Conservation (phyloP, 2,797 vertebrate species). For the Helarctos malayanus region DNA sequence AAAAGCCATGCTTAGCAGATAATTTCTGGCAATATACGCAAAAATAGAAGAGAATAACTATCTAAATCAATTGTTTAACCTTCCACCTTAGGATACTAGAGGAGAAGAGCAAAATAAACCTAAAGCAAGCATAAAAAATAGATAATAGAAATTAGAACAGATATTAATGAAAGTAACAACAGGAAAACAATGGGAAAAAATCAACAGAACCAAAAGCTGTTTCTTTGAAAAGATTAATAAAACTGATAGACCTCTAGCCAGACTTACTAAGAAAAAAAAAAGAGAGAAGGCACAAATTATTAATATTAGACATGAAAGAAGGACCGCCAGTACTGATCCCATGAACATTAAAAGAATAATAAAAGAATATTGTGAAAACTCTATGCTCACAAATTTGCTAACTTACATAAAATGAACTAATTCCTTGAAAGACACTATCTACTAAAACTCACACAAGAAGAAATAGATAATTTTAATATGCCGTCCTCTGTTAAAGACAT, state of each 20-base stretch:
- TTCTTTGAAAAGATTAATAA: slow-evolving; percentile 47
- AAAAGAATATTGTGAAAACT: background rate
- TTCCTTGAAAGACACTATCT: slow-evolving; percentile 1
- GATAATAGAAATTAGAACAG: slow-evolving; percentile 49
- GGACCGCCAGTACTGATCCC: background rate
- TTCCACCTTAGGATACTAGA: background rate
- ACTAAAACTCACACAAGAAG: background rate
- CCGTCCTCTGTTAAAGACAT: background rate
- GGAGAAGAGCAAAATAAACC: slow-evolving; percentile 28
- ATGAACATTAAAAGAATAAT: slow-evolving; percentile 6
- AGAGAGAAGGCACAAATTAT: slow-evolving; percentile 28
- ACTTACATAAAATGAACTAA: background rate
- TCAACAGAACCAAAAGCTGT: slow-evolving; percentile 1
- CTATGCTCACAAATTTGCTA: background rate
- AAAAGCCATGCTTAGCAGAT: background rate
- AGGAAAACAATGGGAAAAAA: slow-evolving; percentile 5
- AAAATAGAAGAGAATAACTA: background rate
- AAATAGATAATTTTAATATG: background rate
- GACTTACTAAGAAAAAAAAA: background rate
- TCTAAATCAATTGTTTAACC: slow-evolving; percentile 20
- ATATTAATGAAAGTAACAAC: slow-evolving; percentile 19
- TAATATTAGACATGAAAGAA: background rate
- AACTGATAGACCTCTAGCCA: slow-evolving; percentile 19
- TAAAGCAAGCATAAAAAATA: slow-evolving; percentile 26
- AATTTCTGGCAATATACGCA: background rate